phyloP scores from a whole-genome alignment of 2,888 invertebrate genomes.

The Onchidella celtica region DNA sequence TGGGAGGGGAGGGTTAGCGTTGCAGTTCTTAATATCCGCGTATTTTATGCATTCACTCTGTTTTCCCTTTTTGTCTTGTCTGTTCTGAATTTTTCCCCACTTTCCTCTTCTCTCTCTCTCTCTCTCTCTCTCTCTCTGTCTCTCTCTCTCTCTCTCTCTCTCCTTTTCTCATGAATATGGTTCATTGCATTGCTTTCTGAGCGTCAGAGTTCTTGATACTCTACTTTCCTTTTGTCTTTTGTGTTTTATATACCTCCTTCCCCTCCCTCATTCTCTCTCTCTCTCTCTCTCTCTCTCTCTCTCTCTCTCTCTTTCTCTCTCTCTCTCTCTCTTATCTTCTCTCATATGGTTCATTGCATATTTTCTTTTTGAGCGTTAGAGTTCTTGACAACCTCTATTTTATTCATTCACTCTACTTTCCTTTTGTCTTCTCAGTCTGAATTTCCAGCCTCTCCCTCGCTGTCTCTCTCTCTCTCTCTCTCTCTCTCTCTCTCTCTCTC shows the following conservation, averaged over 20 bases:
- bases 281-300: not conserved
- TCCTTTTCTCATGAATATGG: no score
- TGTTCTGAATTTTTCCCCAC: not conserved
- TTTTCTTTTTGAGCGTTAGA: not conserved
- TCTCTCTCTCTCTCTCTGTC: not conserved
- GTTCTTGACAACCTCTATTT: not conserved
- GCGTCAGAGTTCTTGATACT: no score
- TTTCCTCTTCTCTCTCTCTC: not conserved
- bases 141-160: not conserved
- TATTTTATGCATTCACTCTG: not conserved
- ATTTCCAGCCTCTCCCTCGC: not conserved
- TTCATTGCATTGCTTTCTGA: no score
- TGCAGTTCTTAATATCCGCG: no score
- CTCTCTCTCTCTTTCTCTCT: constrained; percentile 12
- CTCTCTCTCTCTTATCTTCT: not conserved
- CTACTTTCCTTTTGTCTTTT: no score
- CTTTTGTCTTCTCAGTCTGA: not conserved
- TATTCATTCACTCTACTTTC: not conserved
- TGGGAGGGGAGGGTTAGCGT: no score
- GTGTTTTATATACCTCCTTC: not conserved
- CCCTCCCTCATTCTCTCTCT: not conserved
- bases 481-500: not conserved
- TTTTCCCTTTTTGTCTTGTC: not conserved
- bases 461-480: not conserved
- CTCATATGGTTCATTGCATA: not conserved